Base-by-base conservation (phyloP, 2,888 invertebrate genomes). In the Melangyna quadrimaculata region DNA sequence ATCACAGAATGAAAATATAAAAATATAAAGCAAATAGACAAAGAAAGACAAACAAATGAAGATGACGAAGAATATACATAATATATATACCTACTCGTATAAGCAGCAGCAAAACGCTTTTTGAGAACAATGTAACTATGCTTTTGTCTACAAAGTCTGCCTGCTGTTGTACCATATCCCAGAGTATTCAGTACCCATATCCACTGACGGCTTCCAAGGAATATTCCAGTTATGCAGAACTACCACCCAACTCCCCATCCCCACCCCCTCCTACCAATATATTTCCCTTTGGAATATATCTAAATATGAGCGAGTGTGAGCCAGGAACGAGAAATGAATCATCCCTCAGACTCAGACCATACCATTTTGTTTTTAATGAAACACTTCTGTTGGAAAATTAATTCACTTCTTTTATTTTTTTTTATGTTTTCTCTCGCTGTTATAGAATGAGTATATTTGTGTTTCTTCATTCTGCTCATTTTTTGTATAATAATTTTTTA, bases 371-470 rank as follows among this genome's bases (percentile, higher is more conserved):
- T 86, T 80, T 86, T 81, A 86, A 77, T 81, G 77, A 86, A 86
- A 86, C 81, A 72, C 86, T 86, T 86, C 86, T 86, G 81, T 70
- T 86, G 86, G 86, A 86, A 86, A 81, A 74, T 75, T 80, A 69
- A 80, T 80, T 79, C 78, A 77, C 65, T 55, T 55, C 53, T 53
- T 65, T 65, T 32, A 32, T 29, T 65, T 55, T 57, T 29, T 37
- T 63, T 63, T 43, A 53, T 61, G 14, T 29, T 29, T n/a, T n/a
- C 12, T 40, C 40, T n/a, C 12, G 32, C 40, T 40, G 40, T 40
- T 73, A n/a, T n/a, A 48, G 27, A 53, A 19, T 32, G 3, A 10
- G 32, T 19, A 27, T 45, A 57, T 17, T 51, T 70, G 29, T 59
- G 37, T 27, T 53, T 45, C 9, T 81, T 35, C 32, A 19, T 63